Conservation (phyloP, 2,888 invertebrate genomes). For the Caenorhabditis sp. region DNA sequence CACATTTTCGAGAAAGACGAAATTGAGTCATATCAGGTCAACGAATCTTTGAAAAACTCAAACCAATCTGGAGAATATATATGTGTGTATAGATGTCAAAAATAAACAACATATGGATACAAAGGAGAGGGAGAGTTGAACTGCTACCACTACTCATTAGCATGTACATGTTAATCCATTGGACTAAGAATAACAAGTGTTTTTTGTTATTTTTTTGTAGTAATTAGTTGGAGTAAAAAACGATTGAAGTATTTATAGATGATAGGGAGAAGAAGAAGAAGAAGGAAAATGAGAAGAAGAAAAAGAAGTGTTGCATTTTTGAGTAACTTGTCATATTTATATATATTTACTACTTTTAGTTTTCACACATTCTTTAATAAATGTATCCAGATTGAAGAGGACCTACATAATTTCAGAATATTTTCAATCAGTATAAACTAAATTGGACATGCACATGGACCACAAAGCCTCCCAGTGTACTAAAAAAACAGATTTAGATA, state of each 20-base stretch:
- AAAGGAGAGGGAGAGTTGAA: background rate
- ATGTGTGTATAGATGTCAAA: background rate
- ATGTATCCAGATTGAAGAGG: too few relatives aligned
- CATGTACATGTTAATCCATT: background rate
- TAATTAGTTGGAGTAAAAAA: background rate
- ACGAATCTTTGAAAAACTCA: background rate
- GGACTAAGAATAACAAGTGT: background rate
- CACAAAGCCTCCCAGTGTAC: too few relatives aligned
- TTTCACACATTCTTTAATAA: too few relatives aligned
- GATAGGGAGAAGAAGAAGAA: background rate
- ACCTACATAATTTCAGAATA: too few relatives aligned
- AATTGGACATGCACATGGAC: too few relatives aligned
- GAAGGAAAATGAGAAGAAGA: background rate
- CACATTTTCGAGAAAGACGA: too few relatives aligned
- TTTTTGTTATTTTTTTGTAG: conserved; percentile 1
- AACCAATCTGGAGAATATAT: background rate
- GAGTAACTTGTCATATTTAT: too few relatives aligned
- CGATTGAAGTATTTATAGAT: background rate
- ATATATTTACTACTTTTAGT: too few relatives aligned
- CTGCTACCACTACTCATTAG: background rate
- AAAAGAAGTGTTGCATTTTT: too few relatives aligned
- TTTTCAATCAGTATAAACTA: too few relatives aligned
- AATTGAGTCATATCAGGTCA: background rate
- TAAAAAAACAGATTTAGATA: too few relatives aligned
- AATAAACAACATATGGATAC: background rate